Conservation (phyloP, 2,113 vertebrate species). For the Ranitomeya variabilis region DNA sequence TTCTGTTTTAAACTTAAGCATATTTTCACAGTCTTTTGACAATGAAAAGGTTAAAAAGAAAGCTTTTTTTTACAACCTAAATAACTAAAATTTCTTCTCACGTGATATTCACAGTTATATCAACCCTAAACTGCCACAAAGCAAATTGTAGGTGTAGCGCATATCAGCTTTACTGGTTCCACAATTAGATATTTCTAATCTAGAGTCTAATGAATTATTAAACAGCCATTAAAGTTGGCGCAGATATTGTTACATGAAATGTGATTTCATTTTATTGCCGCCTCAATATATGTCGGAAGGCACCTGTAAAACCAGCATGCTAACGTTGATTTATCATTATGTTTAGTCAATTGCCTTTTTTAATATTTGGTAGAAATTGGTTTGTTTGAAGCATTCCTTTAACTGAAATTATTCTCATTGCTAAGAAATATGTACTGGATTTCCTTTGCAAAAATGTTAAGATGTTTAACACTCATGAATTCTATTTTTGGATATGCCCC, state of each 20-base stretch:
- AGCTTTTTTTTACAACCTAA: not conserved
- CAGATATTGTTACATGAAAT: conserved; percentile 48
- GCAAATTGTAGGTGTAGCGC: conserved; percentile 7
- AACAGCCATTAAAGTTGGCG: conserved; percentile 14
- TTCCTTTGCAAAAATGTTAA: not conserved
- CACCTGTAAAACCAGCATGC: conserved; percentile 10
- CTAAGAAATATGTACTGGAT: not conserved
- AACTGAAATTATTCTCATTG: not conserved
- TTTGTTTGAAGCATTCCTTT: not conserved
- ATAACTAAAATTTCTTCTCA: not conserved
- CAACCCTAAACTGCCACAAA: not conserved
- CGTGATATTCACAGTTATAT: not conserved
- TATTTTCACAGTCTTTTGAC: not conserved
- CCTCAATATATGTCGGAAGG: conserved; percentile 17
- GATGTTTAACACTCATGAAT: not conserved
- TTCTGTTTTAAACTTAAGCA: not conserved
- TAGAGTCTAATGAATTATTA: conserved; percentile 46
- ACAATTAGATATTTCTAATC: conserved; percentile 46
- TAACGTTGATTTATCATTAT: conserved; percentile 15
- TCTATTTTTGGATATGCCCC: not conserved
- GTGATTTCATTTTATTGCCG: conserved; percentile 29
- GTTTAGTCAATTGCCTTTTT: not conserved
- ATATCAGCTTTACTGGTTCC: conserved; percentile 35
- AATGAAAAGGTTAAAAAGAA: not conserved
- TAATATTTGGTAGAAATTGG: not conserved